Conservation (phyloP, 2,797 vertebrate species). For the Echeneis naucrates region DNA sequence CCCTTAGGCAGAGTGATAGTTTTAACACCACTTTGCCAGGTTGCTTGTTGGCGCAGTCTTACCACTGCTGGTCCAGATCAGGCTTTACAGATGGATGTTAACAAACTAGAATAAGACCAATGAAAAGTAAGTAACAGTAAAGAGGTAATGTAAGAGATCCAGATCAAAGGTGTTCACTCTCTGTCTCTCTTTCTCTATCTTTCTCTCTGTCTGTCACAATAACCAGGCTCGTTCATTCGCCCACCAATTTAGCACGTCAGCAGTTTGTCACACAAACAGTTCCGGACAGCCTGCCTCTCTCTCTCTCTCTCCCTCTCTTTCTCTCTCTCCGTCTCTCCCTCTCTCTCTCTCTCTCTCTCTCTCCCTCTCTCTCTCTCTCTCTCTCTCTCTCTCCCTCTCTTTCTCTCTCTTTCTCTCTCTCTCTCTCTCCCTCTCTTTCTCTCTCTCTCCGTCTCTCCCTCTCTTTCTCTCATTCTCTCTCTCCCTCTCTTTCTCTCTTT, state of each 20-base stretch:
- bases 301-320: conserved; percentile 20
- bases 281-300: conserved; percentile 43
- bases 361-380: too few relatives aligned
- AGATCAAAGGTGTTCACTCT: conserved; percentile 48
- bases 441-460: too few relatives aligned
- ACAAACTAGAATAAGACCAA: conserved; percentile 19
- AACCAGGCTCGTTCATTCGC: conserved; percentile 50
- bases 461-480: conserved; percentile 36
- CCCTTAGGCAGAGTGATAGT: neutral
- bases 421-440: conserved; percentile 9
- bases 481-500: conserved; percentile 24
- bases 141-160: conserved; percentile 35
- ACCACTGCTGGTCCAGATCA: conserved; percentile 24
- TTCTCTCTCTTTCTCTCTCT: too few relatives aligned
- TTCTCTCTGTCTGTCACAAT: conserved; percentile 42
- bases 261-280: conserved; percentile 58
- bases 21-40: conserved; percentile 14
- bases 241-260: conserved; percentile 62
- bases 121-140: conserved; percentile 21
- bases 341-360: conserved; percentile 38
- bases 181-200: conserved; percentile 16
- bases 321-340: conserved; percentile 40
- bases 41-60: conserved; percentile 12
- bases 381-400: too few relatives aligned
- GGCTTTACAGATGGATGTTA: conserved; percentile 1